Percentiles rank a stretch among this genome's conserved stretches.
Evolutionary conservation across 2,888 invertebrate species (phyloP).

Genomic region (Stenichneumon culpator): DNA sequence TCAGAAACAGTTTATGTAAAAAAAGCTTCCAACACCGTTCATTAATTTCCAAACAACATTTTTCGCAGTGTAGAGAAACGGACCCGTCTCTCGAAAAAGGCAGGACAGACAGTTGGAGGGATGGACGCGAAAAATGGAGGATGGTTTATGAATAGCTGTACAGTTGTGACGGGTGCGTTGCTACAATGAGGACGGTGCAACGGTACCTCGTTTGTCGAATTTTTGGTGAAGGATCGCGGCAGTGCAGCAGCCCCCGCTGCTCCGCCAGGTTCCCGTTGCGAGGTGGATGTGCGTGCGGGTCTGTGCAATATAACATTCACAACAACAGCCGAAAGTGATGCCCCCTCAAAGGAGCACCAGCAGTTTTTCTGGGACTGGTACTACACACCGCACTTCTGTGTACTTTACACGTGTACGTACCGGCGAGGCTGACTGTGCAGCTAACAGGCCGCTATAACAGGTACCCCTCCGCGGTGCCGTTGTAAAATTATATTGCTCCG

Average conservation of each 20-base stretch:
- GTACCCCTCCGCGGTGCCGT: conserved; percentile 50
- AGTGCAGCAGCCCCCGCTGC: conserved; percentile 5
- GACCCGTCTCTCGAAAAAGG: not conserved
- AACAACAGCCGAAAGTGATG: not conserved
- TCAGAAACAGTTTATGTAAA: too few relatives aligned
- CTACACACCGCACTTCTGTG: conserved; percentile 61
- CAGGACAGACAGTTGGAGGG: not conserved
- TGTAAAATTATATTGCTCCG: conserved; percentile 62
- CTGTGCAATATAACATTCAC: conserved; percentile 16
- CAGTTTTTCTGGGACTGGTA: conserved; percentile 63
- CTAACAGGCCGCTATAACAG: conserved; percentile 59
- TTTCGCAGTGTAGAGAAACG: not conserved
- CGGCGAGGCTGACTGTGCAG: conserved; percentile 6
- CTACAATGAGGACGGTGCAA: conserved; percentile 39
- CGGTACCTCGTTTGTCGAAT: conserved; percentile 54
- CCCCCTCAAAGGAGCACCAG: conserved; percentile 61
- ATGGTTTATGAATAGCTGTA: not conserved
- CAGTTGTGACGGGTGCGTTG: conserved; percentile 18
- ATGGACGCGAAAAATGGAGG: not conserved
- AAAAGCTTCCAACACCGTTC: too few relatives aligned
- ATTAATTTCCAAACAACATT: too few relatives aligned
- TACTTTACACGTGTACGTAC: conserved; percentile 49
- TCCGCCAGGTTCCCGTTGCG: conserved; percentile 21
- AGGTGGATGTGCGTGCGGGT: conserved; percentile 14
- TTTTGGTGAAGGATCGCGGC: conserved; percentile 58